Evolutionary conservation across 2,113 vertebrate genomes (phyloP), one percentile per base, ranked within the genome.

Genomic region (Corapipo altera): DNA sequence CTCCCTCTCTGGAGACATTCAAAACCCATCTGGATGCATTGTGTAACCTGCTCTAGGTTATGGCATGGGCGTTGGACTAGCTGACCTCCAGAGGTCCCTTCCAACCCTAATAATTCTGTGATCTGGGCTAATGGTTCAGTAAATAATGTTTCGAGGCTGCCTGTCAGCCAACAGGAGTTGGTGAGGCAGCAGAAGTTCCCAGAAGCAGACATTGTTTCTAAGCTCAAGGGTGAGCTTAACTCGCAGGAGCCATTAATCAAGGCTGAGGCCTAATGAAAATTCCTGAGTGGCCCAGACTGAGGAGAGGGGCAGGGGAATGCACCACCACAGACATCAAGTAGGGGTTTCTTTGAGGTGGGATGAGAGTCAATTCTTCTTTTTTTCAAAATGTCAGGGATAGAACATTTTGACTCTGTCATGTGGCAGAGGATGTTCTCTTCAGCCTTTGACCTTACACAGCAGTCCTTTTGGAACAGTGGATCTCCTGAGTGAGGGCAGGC

Each of bases 401-500:
- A 62, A 58, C 8, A 5, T 64, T 88, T 28, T 57, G 17, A 24
- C 24, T 26, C 66, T 72, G 20, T 41, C 18, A 9, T 2, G 1
- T 4, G 41, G 35, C 21, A 37, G 44, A 37, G 64, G n/a, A 0
- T 52, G 30, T 24, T 41, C 5, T 39, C 15, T 26, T 52, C 41
- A 33, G 66, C 23, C 33, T 61, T 54, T 43, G 59, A 7, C 55
- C 11, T 72, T 33, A 22, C 15, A 35, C 6, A 0, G 4, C 6
- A 1, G 3, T 22, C 27, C 26, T n/a, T 48, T 54, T 0, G 0
- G 28, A 76, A 44, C 16, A 7, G 33, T 17, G 14, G 21, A 4
- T 55, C 26, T 67, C 69, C 12, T 7, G 4, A 28, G 6, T 7
- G 9, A 22, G 43, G 33, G 18, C 62, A 43, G 30, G 24, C 26